Evolutionary conservation across 2,888 invertebrate genomes (phyloP), one percentile per base, ranked within the genome.

Genomic region (Silvanus unidentatus): DNA sequence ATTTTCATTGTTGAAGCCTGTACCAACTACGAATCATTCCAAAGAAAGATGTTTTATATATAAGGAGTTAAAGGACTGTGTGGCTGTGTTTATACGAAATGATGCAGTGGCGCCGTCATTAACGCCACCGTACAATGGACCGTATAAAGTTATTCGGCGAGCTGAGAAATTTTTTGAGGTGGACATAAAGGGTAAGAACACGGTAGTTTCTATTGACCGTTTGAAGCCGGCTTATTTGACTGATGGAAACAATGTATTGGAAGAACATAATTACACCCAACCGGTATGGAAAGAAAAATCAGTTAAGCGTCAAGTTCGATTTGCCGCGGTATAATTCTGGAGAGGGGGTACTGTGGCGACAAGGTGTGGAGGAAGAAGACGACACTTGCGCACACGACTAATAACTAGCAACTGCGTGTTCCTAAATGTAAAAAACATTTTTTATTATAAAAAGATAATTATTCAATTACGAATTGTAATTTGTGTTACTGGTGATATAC

Each of bases 11-110:
- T 15, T 48, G 1, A 39, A 32, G 30, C 43, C 45, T 9, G 30
- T 16, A n/a, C 45, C 45, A 13, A 39, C 40, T 12, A 32, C 39
- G 12, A 47, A 36, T 28, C 37, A 38, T 22, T 13, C 22, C 22
- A 22, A 22, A 22, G 22, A 22, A 22, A 3, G 22, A 22, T 22
- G 22, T 37, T 37, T 37, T n/a, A n/a, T 37, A 16, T 13, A 37
- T 13, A 14, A 14, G 8, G 12, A 12, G 4, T 32, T 32, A 32
- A 32, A 32, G 3, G 10, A 32, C 11, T 32, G 32, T n/a, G n/a
- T 4, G 4, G 3, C 5, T 12, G 32, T 32, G 12, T 32, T 32
- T 9, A 3, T 32, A n/a, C 32, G 32, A 5, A 32, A 32, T n/a
- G 32, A 32, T 32, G n/a, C 12, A 32, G 32, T 32, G 11, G 3